These are phyloP conservation scores for Drosophila sproati DNA, from an alignment of 1,140 invertebrate genomes.

Conservation along the genomic window DNA sequence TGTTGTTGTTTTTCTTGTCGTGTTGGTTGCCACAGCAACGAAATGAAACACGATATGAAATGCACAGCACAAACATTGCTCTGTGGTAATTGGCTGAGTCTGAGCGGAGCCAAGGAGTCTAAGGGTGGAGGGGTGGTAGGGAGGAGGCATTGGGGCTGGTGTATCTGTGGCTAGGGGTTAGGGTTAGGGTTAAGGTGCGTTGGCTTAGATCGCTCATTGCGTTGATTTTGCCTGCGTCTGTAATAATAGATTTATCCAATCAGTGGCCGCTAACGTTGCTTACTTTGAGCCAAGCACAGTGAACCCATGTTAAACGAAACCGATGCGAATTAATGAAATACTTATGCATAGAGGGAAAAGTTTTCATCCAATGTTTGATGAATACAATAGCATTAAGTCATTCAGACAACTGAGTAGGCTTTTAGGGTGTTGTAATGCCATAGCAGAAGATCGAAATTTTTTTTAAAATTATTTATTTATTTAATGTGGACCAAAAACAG, in stretches of 20 bases:
- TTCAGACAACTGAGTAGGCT: too few species aligned
- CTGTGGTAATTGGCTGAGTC: slow-evolving; percentile 32
- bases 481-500: too few species aligned
- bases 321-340: background rate
- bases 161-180: background rate
- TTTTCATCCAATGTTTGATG: too few species aligned
- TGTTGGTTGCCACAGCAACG: slow-evolving; percentile 68
- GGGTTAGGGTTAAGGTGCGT: slow-evolving; percentile 22
- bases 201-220: slow-evolving; percentile 32
- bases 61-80: slow-evolving; percentile 18
- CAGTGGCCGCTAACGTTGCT: slow-evolving; percentile 13
- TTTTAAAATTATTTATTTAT: too few species aligned
- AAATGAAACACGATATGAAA: slow-evolving; percentile 49
- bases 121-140: background rate
- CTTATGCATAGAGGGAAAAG: too few species aligned
- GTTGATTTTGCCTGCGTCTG: slow-evolving; percentile 26
- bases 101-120: background rate
- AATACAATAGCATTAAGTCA: too few species aligned
- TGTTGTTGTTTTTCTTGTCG: slow-evolving; percentile 42
- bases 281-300: slow-evolving; percentile 6
- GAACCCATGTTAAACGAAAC: background rate
- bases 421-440: too few species aligned
- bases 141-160: background rate
- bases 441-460: too few species aligned
- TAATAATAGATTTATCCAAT: slow-evolving; percentile 8